Conservation (phyloP, 2,888 invertebrate species). For the Dryadula phaetusa region DNA sequence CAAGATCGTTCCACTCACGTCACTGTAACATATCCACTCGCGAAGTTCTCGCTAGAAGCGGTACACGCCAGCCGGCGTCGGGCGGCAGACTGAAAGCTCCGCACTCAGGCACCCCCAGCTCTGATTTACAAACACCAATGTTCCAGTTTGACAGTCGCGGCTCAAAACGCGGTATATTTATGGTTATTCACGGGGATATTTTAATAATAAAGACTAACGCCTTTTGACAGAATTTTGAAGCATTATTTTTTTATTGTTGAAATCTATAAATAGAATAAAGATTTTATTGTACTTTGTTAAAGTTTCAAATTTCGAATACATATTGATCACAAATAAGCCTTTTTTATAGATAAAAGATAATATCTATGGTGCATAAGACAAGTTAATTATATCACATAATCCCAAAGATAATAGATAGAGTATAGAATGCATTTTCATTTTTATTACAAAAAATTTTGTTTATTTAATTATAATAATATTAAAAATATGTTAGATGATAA, state of each 20-base stretch:
- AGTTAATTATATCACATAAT: too few species aligned
- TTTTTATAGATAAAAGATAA: too few species aligned
- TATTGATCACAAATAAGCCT: too few species aligned
- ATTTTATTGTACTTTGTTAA: too few species aligned
- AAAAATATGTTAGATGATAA: too few species aligned
- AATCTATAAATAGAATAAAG: too few species aligned
- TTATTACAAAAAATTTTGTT: too few species aligned
- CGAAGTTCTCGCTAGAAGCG: conserved; percentile 43
- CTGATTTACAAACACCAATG: conserved; percentile 35
- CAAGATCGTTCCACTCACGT: conserved; percentile 26
- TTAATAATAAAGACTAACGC: background rate
- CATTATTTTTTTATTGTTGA: background rate
- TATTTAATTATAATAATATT: too few species aligned
- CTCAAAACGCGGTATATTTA: background rate
- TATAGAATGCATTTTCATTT: too few species aligned
- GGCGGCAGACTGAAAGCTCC: conserved; percentile 69
- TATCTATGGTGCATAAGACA: too few species aligned
- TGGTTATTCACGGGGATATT: background rate
- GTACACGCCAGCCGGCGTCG: conserved; percentile 55
- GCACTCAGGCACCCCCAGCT: conserved; percentile 43
- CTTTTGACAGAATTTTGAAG: background rate
- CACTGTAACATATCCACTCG: conserved; percentile 42
- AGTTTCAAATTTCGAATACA: too few species aligned
- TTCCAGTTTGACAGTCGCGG: conserved; percentile 15
- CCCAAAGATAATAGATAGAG: too few species aligned